Base-by-base conservation (phyloP, 2,888 invertebrate species). In the Lamellibrachia satsuma region DNA sequence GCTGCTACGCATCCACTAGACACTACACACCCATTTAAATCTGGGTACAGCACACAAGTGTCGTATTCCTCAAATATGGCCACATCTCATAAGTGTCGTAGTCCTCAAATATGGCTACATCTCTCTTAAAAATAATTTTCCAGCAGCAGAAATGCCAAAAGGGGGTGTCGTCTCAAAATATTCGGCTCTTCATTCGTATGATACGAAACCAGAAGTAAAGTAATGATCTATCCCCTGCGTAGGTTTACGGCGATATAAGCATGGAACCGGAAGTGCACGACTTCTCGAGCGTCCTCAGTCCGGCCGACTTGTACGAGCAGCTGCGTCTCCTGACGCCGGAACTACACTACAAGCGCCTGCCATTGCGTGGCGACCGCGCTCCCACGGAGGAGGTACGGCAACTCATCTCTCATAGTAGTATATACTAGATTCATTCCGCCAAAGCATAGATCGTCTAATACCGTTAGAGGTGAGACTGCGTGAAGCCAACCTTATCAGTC, bases 181-280 rank as follows among this genome's bases (percentile, higher is more conserved):
- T 39, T 39, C 39, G 39, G 39, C 39, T 39, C 39, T 39, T 39
- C 39, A 39, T 39, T 39, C 39, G 39, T 39, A 39, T 39, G 39
- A 39, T 39, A 39, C 1, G 39, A 39, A 39, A 39, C 39, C 39
- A 39, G 39, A 39, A 39, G 57, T 57, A 57, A 8, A 75, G 22
- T 6, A 15, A n/a, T 22, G 6, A 22, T 22, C 22, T 75, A 52
- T 92, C 52, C 11, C 2, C 52, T 91, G 51, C 57, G 11, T 90
- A 96, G 96, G 95, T 96, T 22, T 95, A 95, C 94, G 93, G 94
- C 92, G 96, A 96, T 51, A 92, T 95, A 7, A 94, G 94, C 11
- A 93, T 95, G 51, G 94, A 95, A 7, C 94, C 95, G 8, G 94
- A 94, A 57, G 93, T 93, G 55, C 93, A 93, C 51, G 95, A 95